Conservation (phyloP, 2,113 vertebrate genomes). For the human (Homo sapiens) region GRCh38 chr4:181057001-181057500, state of each 20-base stretch:
- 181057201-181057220: background rate
- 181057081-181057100: background rate
- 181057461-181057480: no score
- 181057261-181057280: background rate
- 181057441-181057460: background rate
- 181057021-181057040: background rate
- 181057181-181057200: background rate
- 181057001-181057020: background rate
- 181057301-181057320: background rate
- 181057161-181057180: background rate
- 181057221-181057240: background rate
- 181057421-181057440: background rate
- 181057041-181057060: background rate
- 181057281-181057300: background rate
- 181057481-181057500: background rate
- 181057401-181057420: background rate
- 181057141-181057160: background rate
- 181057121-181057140: background rate
- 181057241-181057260: background rate
- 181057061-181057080: background rate
- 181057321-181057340: background rate
- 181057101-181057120: background rate
- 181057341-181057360: background rate
- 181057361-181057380: background rate
- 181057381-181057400: background rate